Evolutionary conservation across 1,140 invertebrate species (phyloP).

Genomic region (Zaprionus gabonicus): DNA sequence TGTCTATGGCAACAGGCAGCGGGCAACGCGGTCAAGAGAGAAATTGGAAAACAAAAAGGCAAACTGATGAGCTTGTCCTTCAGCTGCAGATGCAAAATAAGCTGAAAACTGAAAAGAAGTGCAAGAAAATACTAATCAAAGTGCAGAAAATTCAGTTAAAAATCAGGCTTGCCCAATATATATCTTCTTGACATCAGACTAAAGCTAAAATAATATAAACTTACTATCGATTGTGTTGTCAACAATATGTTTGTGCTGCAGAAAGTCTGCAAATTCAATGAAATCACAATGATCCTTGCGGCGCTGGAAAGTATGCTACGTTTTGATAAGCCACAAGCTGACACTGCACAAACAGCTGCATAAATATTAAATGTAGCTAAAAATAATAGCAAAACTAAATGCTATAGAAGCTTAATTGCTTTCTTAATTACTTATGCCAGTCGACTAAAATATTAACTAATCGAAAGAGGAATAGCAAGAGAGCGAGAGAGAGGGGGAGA

Average conservation of each 20-base stretch:
- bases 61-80: neutral
- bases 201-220: neutral
- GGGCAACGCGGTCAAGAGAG: neutral
- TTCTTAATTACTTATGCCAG: slow-evolving; percentile 2
- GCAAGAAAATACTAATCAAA: neutral
- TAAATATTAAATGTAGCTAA: neutral
- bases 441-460: slow-evolving; percentile 10
- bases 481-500: too few species aligned
- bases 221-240: neutral
- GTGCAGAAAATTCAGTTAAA: neutral
- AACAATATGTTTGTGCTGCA: neutral
- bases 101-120: neutral
- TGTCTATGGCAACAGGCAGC: slow-evolving; percentile 14
- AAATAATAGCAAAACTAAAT: neutral
- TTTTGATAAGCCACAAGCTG: neutral
- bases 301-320: neutral
- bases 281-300: neutral
- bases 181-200: too few species aligned
- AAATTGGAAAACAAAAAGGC: slow-evolving; percentile 34
- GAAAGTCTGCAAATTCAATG: neutral
- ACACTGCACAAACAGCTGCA: neutral
- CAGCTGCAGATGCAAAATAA: too few species aligned
- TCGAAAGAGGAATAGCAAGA: neutral
- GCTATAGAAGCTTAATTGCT: neutral
- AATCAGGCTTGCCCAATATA: neutral